Percentiles rank a stretch among this genome's conserved stretches.
Conservation (phyloP, 2,888 invertebrate genomes). For the Caenorhabditis sp. region DNA sequence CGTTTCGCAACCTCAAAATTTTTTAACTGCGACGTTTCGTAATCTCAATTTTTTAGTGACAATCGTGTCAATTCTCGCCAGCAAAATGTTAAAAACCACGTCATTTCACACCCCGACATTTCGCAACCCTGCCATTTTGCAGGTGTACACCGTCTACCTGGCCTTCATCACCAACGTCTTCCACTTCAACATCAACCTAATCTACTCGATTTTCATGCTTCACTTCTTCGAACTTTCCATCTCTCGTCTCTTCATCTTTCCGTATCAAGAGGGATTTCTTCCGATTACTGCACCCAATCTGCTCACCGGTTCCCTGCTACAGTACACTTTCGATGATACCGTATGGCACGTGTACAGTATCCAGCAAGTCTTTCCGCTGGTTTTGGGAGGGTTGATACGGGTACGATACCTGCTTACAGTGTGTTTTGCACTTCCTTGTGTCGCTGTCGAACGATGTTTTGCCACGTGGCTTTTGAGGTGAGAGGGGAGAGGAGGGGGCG, state of each 20-base stretch:
- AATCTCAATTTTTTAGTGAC: too few species aligned
- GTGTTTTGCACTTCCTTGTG: constrained; percentile 36
- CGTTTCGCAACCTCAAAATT: too few species aligned
- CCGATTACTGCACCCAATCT: neutral
- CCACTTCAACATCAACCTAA: constrained; percentile 28
- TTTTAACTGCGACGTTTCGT: too few species aligned
- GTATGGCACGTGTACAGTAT: neutral
- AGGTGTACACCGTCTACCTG: constrained; percentile 43
- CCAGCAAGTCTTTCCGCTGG: neutral
- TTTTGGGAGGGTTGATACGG: constrained; percentile 13
- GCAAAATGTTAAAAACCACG: too few species aligned
- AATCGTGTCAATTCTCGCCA: too few species aligned
- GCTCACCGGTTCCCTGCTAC: constrained; percentile 3
- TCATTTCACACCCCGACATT: too few species aligned
- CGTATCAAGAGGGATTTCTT: constrained; percentile 35
- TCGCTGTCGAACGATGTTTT: constrained; percentile 35
- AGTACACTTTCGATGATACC: constrained; percentile 37
- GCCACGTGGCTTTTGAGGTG: constrained; percentile 51
- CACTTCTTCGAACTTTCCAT: constrained; percentile 44
- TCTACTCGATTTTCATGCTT: constrained; percentile 34
- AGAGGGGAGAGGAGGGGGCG: too few species aligned
- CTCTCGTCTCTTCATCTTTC: constrained; percentile 23
- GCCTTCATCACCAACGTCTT: constrained; percentile 16
- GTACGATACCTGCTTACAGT: constrained; percentile 34
- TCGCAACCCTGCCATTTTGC: neutral